A percentile compares a stretch with the other conserved stretches of the same genome.
These are phyloP conservation scores for Scaptodrosophila lebanonensis DNA, from an alignment of 1,140 invertebrate species.

Conservation along the genomic window DNA sequence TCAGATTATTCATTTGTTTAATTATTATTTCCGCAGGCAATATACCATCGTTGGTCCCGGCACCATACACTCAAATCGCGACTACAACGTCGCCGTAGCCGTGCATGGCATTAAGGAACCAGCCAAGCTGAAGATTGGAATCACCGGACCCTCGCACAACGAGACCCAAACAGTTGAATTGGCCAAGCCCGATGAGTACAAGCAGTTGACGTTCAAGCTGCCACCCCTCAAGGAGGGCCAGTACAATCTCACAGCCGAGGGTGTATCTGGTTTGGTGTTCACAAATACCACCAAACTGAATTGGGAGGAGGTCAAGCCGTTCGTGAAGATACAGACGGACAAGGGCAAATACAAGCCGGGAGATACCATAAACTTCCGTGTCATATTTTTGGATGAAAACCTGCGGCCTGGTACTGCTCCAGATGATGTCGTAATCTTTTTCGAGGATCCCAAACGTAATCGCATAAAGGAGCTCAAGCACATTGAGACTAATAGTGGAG, in stretches of 20 bases:
- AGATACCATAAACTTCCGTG: slow-evolving; percentile 89
- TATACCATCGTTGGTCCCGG: slow-evolving; percentile 91
- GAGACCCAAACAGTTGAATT: slow-evolving; percentile 84
- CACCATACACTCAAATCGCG: slow-evolving; percentile 87
- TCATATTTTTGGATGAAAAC: slow-evolving; percentile 87
- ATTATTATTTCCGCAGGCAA: slow-evolving; percentile 33
- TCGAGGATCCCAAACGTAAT: slow-evolving; percentile 64
- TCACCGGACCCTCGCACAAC: slow-evolving; percentile 84
- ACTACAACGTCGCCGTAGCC: slow-evolving; percentile 89
- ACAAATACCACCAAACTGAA: slow-evolving; percentile 95
- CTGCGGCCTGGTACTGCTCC: slow-evolving; percentile 85
- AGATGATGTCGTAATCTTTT: slow-evolving; percentile 79
- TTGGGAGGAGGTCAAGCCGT: slow-evolving; percentile 84
- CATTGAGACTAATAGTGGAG: slow-evolving; percentile 84
- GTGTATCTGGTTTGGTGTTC: slow-evolving; percentile 88
- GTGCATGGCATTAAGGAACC: slow-evolving; percentile 81
- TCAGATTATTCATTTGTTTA: slow-evolving; percentile 5
- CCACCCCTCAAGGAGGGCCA: slow-evolving; percentile 86
- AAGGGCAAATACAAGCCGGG: slow-evolving; percentile 95
- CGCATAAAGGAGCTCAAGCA: slow-evolving; percentile 87
- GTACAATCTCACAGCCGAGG: slow-evolving; percentile 86
- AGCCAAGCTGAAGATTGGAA: slow-evolving; percentile 83
- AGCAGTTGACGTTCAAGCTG: slow-evolving; percentile 84
- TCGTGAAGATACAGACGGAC: slow-evolving; percentile 94
- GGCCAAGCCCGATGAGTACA: slow-evolving; percentile 81